A percentile compares a stretch with the other conserved stretches of the same genome.
These are phyloP conservation scores for Drosophila auraria DNA, from an alignment of 1,140 invertebrate genomes.

Conservation along the genomic window DNA sequence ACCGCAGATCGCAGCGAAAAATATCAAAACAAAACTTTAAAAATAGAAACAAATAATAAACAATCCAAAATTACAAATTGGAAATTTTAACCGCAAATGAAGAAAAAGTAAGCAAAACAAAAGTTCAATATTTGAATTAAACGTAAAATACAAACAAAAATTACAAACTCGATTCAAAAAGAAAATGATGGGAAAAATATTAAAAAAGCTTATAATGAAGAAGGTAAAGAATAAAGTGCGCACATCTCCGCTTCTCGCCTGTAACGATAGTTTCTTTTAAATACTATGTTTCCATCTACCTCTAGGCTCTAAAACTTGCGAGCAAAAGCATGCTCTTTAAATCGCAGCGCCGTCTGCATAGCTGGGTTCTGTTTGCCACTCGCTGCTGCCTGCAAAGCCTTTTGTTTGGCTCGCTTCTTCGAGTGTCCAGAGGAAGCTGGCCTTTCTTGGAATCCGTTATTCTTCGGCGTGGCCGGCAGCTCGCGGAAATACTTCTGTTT, in stretches of 20 bases:
- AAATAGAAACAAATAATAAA: not conserved
- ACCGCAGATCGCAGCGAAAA: not conserved
- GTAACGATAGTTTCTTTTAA: not conserved
- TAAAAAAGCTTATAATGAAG: not conserved
- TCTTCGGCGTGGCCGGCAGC: constrained; percentile 44
- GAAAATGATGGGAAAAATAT: not conserved
- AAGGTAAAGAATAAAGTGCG: not conserved
- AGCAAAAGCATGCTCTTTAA: constrained; percentile 51
- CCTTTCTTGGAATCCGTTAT: constrained; percentile 28
- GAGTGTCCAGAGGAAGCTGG: not conserved
- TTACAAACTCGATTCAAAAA: not conserved
- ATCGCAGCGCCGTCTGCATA: constrained; percentile 58
- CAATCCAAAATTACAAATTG: not conserved
- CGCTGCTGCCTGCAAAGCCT: not conserved
- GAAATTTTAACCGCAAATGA: not conserved
- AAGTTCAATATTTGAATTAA: constrained; percentile 1
- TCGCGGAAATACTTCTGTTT: constrained; percentile 65
- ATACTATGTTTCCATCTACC: not conserved
- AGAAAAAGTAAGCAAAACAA: not conserved
- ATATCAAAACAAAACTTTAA: not conserved
- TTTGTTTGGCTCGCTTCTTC: constrained; percentile 8
- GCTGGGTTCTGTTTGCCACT: constrained; percentile 35
- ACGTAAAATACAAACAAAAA: constrained; percentile 12
- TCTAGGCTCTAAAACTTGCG: constrained; percentile 32
- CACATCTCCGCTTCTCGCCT: not conserved